phyloP scores from a whole-genome alignment of 1,140 invertebrate species.

The Drosophila nannoptera region DNA sequence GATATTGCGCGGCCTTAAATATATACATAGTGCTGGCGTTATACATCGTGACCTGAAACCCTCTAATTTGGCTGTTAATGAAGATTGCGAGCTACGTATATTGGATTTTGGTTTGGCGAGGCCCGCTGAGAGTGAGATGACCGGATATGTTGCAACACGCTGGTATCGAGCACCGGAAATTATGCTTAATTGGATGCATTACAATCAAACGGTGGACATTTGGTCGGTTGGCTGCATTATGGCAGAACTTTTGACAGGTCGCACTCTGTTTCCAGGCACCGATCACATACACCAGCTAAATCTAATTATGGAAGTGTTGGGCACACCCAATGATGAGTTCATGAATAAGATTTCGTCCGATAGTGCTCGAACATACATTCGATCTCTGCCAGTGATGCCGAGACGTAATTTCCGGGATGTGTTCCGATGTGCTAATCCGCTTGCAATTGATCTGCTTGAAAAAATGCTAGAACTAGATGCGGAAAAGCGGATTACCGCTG shows the following conservation, averaged over 20 bases:
- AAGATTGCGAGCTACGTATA: conserved; percentile 99
- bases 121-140: conserved; percentile 99
- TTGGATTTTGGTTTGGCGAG: conserved; percentile 98
- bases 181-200: conserved; percentile 99
- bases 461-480: conserved; percentile 97
- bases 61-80: conserved; percentile 99
- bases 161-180: conserved; percentile 99
- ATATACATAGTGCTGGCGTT: conserved; percentile 99
- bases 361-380: conserved; percentile 95
- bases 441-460: conserved; percentile 95
- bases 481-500: conserved; percentile 94
- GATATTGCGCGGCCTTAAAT: conserved; percentile 98
- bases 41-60: conserved; percentile 99
- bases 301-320: conserved; percentile 96
- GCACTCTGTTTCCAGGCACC: conserved; percentile 96
- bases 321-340: conserved; percentile 94
- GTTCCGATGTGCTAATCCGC: conserved; percentile 94
- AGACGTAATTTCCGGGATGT: conserved; percentile 95
- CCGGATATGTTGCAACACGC: conserved; percentile 97
- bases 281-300: conserved; percentile 99
- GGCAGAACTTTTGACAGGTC: conserved; percentile 95
- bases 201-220: conserved; percentile 99
- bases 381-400: conserved; percentile 91
- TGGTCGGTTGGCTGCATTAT: conserved; percentile 99
- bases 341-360: conserved; percentile 96